Evolutionary conservation across 2,113 vertebrate species (phyloP).

Genomic region (Rhabdornis inornatus): DNA sequence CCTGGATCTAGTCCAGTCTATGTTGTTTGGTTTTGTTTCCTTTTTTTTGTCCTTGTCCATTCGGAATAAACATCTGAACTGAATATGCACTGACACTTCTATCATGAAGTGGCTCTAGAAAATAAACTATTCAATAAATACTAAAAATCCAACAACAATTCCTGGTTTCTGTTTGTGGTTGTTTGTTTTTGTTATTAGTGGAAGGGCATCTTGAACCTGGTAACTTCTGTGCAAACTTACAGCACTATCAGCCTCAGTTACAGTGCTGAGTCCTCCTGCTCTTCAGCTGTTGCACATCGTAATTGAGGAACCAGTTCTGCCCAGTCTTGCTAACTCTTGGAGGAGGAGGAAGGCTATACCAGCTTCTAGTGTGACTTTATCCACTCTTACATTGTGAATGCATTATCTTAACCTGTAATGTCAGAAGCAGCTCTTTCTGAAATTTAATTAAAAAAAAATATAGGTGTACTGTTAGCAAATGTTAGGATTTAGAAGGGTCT

Average conservation of each 20-base stretch:
- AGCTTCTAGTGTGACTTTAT: neutral
- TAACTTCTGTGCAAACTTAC: neutral
- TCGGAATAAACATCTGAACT: neutral
- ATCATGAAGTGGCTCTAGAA: neutral
- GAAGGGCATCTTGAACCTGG: neutral
- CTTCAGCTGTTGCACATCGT: accelerated
- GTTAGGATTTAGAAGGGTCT: neutral
- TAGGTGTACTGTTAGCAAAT: neutral
- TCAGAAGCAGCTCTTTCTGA: too few relatives aligned
- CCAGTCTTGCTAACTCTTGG: neutral
- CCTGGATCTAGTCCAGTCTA: neutral
- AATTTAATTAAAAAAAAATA: too few relatives aligned
- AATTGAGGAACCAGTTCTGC: neutral
- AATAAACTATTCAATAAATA: conserved; percentile 1
- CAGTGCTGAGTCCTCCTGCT: neutral
- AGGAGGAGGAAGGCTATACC: neutral
- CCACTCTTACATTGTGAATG: neutral
- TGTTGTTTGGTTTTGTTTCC: too few relatives aligned
- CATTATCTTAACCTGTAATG: neutral
- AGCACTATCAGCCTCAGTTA: accelerated
- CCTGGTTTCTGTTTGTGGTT: neutral
- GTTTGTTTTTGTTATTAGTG: neutral
- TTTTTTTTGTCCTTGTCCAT: neutral
- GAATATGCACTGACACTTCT: neutral
- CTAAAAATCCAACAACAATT: neutral